Base-by-base conservation (phyloP, 1,140 invertebrate genomes). In the Caerostris extrusa region DNA sequence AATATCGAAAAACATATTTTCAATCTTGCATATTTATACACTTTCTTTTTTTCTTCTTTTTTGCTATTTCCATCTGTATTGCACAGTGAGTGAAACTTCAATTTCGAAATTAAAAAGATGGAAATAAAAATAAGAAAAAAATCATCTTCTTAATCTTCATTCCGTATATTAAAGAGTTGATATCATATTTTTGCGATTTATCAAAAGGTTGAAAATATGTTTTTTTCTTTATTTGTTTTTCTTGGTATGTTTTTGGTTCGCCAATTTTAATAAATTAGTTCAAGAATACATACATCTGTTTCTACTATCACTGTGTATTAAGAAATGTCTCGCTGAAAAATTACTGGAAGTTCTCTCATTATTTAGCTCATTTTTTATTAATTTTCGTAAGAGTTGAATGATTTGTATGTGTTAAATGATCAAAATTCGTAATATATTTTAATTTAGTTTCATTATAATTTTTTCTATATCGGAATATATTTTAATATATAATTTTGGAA, bases 1-100 rank as follows among this genome's bases (percentile, higher is more conserved):
- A 77, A 77, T 53, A 12, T 77, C 71, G 71, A 83, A 83, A 83
- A 83, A 83, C 82, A 83, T 83, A 56, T 19, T 83, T 56, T 83
- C 56, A 57, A 57, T 56, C 8, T 83, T 83, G 53, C 14, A 57
- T 55, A 17, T n/a, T 83, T 34, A 34, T 34, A 34, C 34, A 34
- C 34, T 34, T 34, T 34, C 34, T 56, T 83, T 55, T 56, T 55
- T 12, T 81, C 5, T 8, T 82, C 55, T 12, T 81, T 82, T 17
- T 56, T n/a, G 7, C 7, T 83, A 5, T 83, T 58, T 58, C 7
- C 17, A 50, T 83, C 17, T 8, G 3, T 56, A 17, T 19, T 19
- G 34, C 34, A n/a, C 56, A 57, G 19, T 56, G 57, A 83, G 14
- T 57, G 19, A 57, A 83, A 56, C 82, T 83, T 58, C 82, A 83